Evolutionary conservation across 2,888 invertebrate genomes (phyloP).

Genomic region (Rosalia funebris): DNA sequence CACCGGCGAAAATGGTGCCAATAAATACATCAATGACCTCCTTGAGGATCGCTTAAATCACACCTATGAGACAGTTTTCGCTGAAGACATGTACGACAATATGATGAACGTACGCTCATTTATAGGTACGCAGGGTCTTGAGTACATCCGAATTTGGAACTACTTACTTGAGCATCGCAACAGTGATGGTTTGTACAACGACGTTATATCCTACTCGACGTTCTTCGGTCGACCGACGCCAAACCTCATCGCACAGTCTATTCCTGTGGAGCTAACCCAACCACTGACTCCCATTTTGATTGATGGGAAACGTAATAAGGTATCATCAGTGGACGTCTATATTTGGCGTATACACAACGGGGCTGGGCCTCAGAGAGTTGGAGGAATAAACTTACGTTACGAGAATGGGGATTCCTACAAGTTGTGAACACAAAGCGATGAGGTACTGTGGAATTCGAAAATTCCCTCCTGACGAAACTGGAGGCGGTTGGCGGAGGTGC

Average conservation of each 20-base stretch:
- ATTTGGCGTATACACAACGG: constrained; percentile 9
- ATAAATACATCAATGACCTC: constrained; percentile 19
- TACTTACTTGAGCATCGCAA: constrained; percentile 16
- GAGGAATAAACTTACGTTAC: constrained; percentile 13
- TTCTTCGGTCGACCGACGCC: constrained; percentile 12
- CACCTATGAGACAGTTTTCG: constrained; percentile 14
- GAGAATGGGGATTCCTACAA: constrained; percentile 9
- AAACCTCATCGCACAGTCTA: not conserved
- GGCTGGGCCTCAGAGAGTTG: not conserved
- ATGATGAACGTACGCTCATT: constrained; percentile 22
- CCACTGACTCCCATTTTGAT: constrained; percentile 13
- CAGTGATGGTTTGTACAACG: not conserved
- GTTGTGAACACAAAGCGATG: not conserved
- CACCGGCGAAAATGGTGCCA: constrained; percentile 18
- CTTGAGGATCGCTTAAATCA: constrained; percentile 11
- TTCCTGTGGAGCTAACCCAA: not conserved
- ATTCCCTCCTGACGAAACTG: not conserved
- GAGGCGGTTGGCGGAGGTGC: constrained; percentile 1
- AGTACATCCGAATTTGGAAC: constrained; percentile 29
- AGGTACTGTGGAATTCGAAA: constrained; percentile 8
- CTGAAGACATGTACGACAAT: constrained; percentile 22
- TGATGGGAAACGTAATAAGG: constrained; percentile 7
- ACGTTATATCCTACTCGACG: constrained; percentile 18
- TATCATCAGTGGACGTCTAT: constrained; percentile 9
- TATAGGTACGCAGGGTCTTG: constrained; percentile 19